Base-by-base conservation (phyloP, 2,113 vertebrate genomes). In the Chionomys nivalis region DNA sequence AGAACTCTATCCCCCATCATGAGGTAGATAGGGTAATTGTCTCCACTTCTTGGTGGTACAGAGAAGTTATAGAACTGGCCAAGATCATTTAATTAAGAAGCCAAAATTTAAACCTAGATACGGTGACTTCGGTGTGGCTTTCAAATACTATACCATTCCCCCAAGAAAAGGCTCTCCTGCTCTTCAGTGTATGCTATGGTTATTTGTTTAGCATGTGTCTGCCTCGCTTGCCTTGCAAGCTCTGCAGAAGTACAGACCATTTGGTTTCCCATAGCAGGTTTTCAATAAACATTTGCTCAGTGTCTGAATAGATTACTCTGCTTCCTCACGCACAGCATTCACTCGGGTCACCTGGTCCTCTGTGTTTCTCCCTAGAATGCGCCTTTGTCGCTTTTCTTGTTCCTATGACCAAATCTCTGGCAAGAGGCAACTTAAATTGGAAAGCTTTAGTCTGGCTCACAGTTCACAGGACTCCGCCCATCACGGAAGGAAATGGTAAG, bases 41-140 rank as follows among this genome's bases (percentile, higher is more conserved):
- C 33, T 95, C 79, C 68, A 23, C 83, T 61, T 66, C 83, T 85
- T 24, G 58, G 83, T 95, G 73, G 47, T 90, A 91, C 68, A 44
- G 68, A 78, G 72, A 93, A 72, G n/a, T 91, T 87, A 44, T 39
- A 12, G 39, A 81, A 89, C 39, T 82, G 77, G 28, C 4, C 36
- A 89, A 76, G 55, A 36, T 68, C 78, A 89, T 31, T 79, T 78
- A 55, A 77, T 36, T 87, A 36, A 39, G 94, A 95, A 91, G 73
- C 1, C 26, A 88, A 77, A 65, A 66, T 89, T 90, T 83, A 86
- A 94, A 85, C 31, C 19, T 1, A 68, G 49, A 44, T 16, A 26
- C 16, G 63, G 39, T 61, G 49, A 83, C n/a, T 89, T 28, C 44
- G 77, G 26, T 13, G 17, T 28, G 36, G 68, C 7, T 61, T 94